Percentiles rank a stretch among this genome's conserved stretches.
Evolutionary conservation across 2,797 vertebrate genomes (phyloP).

Genomic region (Eulemur coronatus): DNA sequence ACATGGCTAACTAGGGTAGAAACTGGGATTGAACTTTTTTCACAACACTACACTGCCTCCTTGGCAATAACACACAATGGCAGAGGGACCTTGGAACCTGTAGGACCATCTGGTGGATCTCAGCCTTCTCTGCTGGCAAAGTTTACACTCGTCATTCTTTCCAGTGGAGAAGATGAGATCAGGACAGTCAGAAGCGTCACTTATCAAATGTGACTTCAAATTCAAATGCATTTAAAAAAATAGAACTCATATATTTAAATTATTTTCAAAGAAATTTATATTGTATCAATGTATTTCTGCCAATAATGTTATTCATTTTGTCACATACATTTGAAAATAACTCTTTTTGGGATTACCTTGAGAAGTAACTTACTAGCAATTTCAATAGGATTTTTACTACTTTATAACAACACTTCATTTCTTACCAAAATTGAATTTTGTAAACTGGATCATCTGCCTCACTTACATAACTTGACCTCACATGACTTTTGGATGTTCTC

Average conservation of each 20-base stretch:
- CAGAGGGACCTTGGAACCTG: not conserved
- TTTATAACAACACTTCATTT: not conserved
- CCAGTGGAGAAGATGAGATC: conserved; percentile 39
- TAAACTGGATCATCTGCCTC: not conserved
- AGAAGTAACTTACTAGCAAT: not conserved
- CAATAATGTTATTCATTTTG: not conserved
- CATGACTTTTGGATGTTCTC: conserved; percentile 4
- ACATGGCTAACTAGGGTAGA: not conserved
- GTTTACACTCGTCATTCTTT: conserved; percentile 33
- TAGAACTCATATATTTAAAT: not conserved
- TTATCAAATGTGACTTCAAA: conserved; percentile 56
- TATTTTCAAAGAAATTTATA: conserved; percentile 2
- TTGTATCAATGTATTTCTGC: not conserved
- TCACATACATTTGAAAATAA: not conserved
- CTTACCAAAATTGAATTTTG: conserved; percentile 25
- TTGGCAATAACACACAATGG: not conserved
- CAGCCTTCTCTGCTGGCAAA: not conserved
- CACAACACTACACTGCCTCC: not conserved
- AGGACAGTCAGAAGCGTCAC: not conserved
- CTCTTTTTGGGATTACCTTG: not conserved
- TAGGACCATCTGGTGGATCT: not conserved
- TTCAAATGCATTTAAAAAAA: not conserved
- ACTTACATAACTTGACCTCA: conserved; percentile 1
- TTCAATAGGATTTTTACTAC: not conserved
- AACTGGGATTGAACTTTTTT: not conserved